Evolutionary conservation across 2,797 vertebrate genomes (phyloP).

Genomic region (Bovichtus diacanthus): DNA sequence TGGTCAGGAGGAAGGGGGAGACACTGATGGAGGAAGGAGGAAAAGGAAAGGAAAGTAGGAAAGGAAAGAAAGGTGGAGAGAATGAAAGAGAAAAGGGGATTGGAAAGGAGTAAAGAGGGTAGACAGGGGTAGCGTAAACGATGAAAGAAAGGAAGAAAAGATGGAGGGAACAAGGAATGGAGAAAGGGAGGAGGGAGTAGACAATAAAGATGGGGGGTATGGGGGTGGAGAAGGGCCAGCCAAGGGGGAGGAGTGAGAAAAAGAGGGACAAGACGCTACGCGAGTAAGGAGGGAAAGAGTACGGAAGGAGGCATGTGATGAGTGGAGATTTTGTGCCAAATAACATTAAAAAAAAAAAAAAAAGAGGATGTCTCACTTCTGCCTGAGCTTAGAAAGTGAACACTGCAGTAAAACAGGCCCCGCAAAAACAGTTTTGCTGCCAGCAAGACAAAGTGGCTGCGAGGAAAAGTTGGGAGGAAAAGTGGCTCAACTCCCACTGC

Average conservation of each 20-base stretch:
- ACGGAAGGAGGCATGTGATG: constrained; percentile 57
- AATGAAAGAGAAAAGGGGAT: background rate
- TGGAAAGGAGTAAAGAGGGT: background rate
- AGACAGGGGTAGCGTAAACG: background rate
- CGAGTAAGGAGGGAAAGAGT: constrained; percentile 21
- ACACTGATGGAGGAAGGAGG: background rate
- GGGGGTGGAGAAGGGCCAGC: constrained; percentile 7
- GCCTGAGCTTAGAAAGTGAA: constrained; percentile 61
- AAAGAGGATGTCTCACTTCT: constrained; percentile 68
- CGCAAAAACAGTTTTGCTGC: constrained; percentile 67
- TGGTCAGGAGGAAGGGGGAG: constrained; percentile 29
- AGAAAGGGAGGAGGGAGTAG: background rate
- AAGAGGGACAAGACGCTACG: background rate
- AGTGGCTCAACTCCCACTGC: constrained; percentile 63
- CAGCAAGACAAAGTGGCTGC: constrained; percentile 73
- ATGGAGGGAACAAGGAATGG: background rate
- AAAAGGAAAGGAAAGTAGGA: background rate
- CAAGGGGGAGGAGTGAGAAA: constrained; percentile 3
- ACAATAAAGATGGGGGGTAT: background rate
- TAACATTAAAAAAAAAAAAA: constrained; percentile 61
- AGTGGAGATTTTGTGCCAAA: constrained; percentile 66
- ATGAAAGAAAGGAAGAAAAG: background rate
- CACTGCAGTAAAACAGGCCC: constrained; percentile 74
- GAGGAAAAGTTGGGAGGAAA: constrained; percentile 67
- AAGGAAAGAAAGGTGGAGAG: background rate